phyloP scores from a whole-genome alignment of 2,888 invertebrate genomes.

The Periphyllus acericola region DNA sequence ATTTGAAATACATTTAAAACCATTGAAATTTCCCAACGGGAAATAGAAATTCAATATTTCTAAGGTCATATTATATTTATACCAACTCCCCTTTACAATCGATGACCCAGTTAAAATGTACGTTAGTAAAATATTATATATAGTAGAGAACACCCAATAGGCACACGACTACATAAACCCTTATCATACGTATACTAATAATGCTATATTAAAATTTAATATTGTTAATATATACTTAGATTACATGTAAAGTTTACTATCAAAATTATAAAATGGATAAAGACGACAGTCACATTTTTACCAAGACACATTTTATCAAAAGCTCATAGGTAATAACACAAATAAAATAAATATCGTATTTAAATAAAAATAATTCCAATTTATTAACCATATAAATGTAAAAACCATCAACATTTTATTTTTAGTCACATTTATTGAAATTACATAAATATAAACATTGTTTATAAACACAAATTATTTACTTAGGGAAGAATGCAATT shows the following conservation, averaged over 20 bases:
- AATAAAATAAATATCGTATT: not conserved
- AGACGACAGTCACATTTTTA: too few species aligned
- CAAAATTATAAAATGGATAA: too few species aligned
- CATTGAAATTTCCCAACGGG: not conserved
- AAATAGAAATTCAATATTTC: conserved; percentile 45
- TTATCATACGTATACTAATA: not conserved
- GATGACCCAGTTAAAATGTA: conserved; percentile 45
- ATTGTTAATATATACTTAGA: too few species aligned
- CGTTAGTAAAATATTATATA: not conserved
- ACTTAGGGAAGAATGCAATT: not conserved
- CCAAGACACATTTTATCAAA: too few species aligned
- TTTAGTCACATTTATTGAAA: not conserved
- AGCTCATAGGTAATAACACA: too few species aligned
- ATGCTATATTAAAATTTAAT: too few species aligned
- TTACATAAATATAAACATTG: not conserved
- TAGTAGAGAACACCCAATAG: conserved; percentile 1
- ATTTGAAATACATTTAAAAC: not conserved
- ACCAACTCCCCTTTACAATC: conserved; percentile 27
- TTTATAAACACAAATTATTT: not conserved
- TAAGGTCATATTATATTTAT: conserved; percentile 17
- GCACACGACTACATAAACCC: not conserved
- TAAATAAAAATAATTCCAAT: not conserved
- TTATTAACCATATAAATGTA: not conserved
- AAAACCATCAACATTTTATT: not conserved
- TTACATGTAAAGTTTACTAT: too few species aligned